Conservation (phyloP, 2,113 vertebrate species). For the Gadus macrocephalus region DNA sequence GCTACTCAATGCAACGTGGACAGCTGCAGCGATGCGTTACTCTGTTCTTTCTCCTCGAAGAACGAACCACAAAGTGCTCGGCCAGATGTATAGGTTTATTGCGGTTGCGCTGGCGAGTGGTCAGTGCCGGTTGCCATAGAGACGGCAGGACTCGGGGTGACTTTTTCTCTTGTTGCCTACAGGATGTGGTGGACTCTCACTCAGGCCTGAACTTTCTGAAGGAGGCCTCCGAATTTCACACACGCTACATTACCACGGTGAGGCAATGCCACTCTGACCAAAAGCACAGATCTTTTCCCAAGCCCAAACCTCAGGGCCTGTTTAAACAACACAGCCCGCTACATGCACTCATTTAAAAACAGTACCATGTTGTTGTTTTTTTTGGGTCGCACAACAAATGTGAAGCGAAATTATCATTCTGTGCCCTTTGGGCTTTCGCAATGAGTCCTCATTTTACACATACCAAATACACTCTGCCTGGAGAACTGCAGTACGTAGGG, state of each 20-base stretch:
- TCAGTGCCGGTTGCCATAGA: not conserved
- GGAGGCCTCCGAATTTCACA: conserved; percentile 94
- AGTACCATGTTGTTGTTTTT: not conserved
- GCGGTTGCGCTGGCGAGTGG: conserved; percentile 12
- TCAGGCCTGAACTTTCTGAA: conserved; percentile 88
- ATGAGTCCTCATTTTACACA: not conserved
- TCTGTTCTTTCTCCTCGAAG: no score
- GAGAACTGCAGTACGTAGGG: not conserved
- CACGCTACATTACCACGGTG: conserved; percentile 95
- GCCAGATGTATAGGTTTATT: conserved; percentile 11
- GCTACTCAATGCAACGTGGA: no score
- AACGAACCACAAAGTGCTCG: conserved; percentile 9
- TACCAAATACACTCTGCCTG: not conserved
- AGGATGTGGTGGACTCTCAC: conserved; percentile 96
- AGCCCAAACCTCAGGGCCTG: no score
- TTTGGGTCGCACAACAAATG: not conserved
- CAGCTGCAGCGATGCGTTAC: no score
- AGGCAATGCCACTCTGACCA: conserved; percentile 40
- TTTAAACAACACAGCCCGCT: not conserved
- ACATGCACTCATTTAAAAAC: not conserved
- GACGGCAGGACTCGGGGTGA: conserved; percentile 17
- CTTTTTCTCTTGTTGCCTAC: conserved; percentile 34
- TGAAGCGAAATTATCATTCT: not conserved
- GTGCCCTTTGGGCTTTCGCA: not conserved
- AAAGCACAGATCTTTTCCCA: no score